These are phyloP conservation scores for Philereme vetulata DNA, from an alignment of 2,888 invertebrate genomes.

Conservation along the genomic window DNA sequence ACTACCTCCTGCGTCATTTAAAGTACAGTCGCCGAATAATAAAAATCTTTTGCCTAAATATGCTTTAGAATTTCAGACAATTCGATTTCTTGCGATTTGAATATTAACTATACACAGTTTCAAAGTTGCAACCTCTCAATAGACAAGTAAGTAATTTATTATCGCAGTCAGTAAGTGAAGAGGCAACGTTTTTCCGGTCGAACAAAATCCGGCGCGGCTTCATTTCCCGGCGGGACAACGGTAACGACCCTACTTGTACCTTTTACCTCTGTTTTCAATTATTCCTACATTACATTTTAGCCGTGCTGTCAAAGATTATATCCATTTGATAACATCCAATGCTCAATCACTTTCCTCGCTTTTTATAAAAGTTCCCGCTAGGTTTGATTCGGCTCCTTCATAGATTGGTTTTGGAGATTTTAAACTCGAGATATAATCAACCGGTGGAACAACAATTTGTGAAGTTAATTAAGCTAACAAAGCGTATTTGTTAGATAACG, in stretches of 20 bases:
- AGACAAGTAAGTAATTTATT: constrained; percentile 52
- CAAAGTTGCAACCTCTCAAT: constrained; percentile 48
- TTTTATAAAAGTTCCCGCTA: constrained; percentile 50
- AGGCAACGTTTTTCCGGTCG: constrained; percentile 56
- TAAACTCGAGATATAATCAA: constrained; percentile 50
- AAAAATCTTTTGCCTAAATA: no score
- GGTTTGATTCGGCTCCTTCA: constrained; percentile 41
- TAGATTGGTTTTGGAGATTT: constrained; percentile 53
- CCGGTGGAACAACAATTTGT: constrained; percentile 64
- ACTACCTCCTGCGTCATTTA: no score
- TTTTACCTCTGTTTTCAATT: constrained; percentile 76
- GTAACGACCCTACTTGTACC: constrained; percentile 72
- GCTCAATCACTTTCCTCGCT: constrained; percentile 57
- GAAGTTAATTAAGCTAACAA: constrained; percentile 73
- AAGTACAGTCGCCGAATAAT: no score
- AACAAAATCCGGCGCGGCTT: constrained; percentile 62
- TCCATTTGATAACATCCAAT: constrained; percentile 60
- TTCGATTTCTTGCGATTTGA: neutral
- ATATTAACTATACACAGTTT: neutral
- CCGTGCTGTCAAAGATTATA: constrained; percentile 54
- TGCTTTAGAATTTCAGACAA: no score
- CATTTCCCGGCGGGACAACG: constrained; percentile 68
- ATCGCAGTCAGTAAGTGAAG: constrained; percentile 53
- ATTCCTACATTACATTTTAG: constrained; percentile 73
- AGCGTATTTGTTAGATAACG: constrained; percentile 63